phyloP scores from a whole-genome alignment of 2,888 invertebrate genomes.

The Ectemnius continuus region DNA sequence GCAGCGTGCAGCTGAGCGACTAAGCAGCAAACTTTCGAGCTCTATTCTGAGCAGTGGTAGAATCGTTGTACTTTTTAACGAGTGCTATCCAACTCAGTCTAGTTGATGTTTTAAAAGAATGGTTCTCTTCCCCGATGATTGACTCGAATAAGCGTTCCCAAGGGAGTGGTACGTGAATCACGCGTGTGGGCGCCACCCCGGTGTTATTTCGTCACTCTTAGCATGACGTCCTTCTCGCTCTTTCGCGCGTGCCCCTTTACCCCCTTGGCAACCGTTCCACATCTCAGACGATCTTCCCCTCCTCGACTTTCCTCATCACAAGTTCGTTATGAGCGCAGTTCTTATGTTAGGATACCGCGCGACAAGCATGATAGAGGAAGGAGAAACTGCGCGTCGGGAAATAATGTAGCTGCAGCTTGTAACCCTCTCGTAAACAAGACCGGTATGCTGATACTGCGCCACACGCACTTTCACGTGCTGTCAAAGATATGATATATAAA shows the following conservation, averaged over 20 bases:
- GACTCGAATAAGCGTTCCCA: background rate
- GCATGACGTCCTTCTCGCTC: background rate
- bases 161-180: slow-evolving; percentile 63
- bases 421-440: slow-evolving; percentile 15
- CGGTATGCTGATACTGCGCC: background rate
- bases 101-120: background rate
- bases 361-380: background rate
- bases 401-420: slow-evolving; percentile 15
- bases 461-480: slow-evolving; percentile 2
- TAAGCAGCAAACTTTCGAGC: background rate
- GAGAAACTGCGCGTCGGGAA: slow-evolving; percentile 7
- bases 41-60: no score
- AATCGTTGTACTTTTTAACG: no score
- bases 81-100: background rate
- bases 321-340: background rate
- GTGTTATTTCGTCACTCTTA: slow-evolving; percentile 23
- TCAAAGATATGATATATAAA: background rate
- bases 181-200: slow-evolving; percentile 62
- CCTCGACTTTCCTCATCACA: background rate
- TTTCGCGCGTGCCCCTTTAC: slow-evolving; percentile 21
- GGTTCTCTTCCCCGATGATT: background rate
- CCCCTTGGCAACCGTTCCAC: background rate
- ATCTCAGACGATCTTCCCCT: slow-evolving; percentile 9
- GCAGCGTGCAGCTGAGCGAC: background rate
- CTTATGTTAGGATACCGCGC: background rate